A percentile compares a stretch with the other conserved stretches of the same genome.
Evolutionary conservation across 1,140 invertebrate species (phyloP).

Genomic region (Drosophila athabasca): DNA sequence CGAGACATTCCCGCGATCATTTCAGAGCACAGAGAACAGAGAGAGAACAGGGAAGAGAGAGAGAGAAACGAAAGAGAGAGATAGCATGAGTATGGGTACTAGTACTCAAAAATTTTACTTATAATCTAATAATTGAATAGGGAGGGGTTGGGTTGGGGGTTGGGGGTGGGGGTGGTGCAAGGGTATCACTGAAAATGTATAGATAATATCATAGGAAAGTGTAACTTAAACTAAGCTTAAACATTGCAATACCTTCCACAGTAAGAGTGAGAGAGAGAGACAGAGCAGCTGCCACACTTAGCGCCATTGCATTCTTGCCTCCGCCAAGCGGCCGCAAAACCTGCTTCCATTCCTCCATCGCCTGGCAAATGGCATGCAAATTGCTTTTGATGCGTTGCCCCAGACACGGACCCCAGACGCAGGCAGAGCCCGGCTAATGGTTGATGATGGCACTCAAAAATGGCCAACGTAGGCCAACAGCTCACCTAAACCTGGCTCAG

Average conservation of each 20-base stretch:
- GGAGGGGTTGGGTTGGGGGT: background rate
- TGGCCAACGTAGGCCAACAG: constrained; percentile 62
- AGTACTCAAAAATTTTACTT: too few relatives aligned
- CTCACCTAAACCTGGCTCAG: constrained; percentile 8
- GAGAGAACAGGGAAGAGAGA: constrained; percentile 18
- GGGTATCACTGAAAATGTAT: background rate
- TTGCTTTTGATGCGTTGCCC: constrained; percentile 78
- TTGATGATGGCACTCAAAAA: constrained; percentile 81
- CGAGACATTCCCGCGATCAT: constrained; percentile 58
- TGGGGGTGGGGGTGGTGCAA: too few relatives aligned
- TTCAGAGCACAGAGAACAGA: constrained; percentile 14
- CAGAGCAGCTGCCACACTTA: constrained; percentile 55
- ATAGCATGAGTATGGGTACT: constrained; percentile 40
- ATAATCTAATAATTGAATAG: too few relatives aligned
- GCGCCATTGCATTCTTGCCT: constrained; percentile 67
- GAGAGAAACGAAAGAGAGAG: constrained; percentile 44
- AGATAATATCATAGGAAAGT: too few relatives aligned
- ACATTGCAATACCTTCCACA: constrained; percentile 31
- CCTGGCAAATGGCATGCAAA: constrained; percentile 77
- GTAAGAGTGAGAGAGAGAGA: too few relatives aligned
- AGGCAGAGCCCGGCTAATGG: constrained; percentile 42
- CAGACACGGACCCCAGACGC: constrained; percentile 19
- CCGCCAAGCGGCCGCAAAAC: constrained; percentile 46
- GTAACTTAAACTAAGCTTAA: constrained; percentile 40
- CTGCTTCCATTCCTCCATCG: constrained; percentile 58